Evolutionary conservation across 37 sponge, comb jelly and placozoan species (phyloP).

Genomic region (Spongilla lacustris): DNA sequence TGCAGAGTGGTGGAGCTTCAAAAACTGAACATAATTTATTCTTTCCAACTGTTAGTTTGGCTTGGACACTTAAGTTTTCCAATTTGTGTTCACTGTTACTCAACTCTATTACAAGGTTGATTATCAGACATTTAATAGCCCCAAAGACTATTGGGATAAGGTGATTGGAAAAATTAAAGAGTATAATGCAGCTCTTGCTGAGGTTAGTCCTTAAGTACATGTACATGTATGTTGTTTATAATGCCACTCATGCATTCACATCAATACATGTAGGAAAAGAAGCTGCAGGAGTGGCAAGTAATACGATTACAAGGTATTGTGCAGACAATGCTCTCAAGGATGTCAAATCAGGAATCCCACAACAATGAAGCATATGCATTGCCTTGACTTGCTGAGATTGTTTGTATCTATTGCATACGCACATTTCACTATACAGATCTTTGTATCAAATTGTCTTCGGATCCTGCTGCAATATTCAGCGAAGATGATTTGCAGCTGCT

Average conservation of each 20-base stretch:
- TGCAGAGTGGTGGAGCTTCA: background rate
- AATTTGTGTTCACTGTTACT: background rate
- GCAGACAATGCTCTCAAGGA: too few species aligned
- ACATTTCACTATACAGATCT: slow-evolving; percentile 13
- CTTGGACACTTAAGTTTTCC: background rate
- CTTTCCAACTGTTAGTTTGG: background rate
- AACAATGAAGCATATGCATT: too few species aligned
- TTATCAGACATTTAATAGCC: slow-evolving; percentile 56
- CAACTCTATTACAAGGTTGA: slow-evolving; percentile 4
- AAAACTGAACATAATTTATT: background rate
- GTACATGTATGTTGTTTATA: background rate
- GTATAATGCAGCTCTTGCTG: slow-evolving; percentile 36
- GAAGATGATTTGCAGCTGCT: slow-evolving; percentile 14
- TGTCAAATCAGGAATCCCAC: too few species aligned
- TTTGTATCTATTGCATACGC: too few species aligned
- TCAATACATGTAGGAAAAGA: too few species aligned
- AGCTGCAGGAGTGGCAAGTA: slow-evolving; percentile 10
- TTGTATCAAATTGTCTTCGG: slow-evolving; percentile 9
- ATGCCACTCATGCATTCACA: too few species aligned
- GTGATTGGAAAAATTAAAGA: slow-evolving; percentile 65
- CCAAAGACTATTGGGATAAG: slow-evolving; percentile 66
- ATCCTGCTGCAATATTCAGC: background rate
- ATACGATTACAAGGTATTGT: slow-evolving; percentile 14
- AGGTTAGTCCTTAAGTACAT: slow-evolving; percentile 14
- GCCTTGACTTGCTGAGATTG: too few species aligned